Evolutionary conservation across 2,888 invertebrate genomes (phyloP), one percentile per base, ranked within the genome.

Genomic region (Agrochola lota): DNA sequence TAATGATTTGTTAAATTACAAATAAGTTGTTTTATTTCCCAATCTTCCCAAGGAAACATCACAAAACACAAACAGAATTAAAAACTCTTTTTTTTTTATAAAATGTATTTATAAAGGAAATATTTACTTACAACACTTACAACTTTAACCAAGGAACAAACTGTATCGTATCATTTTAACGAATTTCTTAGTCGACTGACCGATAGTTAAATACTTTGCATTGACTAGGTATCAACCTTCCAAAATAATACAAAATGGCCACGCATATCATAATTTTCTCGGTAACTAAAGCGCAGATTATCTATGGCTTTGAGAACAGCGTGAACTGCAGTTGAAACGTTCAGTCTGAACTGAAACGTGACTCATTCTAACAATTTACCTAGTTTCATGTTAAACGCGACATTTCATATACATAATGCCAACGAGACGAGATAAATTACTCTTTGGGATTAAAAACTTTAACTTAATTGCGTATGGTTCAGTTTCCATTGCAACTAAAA

Each of bases 1-100:
- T 94, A 95, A 94, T 94, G 92, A 95, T 96, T 96, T 96, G 95
- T 96, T 96, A 95, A 95, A 93, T 93, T 94, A 93, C 87, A 87
- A 83, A 55, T 2, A 23, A 17, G 59, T 88, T 91, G 92, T 94
- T 84, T 94, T 90, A 92, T 94, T 92, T 93, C 4, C 71, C 3
- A 35, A 20, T 55, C 40, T 17, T 49, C 26, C 17, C 15, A 8
- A 30, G 15, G 5, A 23, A 30, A 23, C 20, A 5, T 55, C n/a
- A 43, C 2, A 40, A 26, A 17, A 66, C n/a, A 43, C 2, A 40
- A n/a, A 17, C 0, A 17, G 46, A 71, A 80, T 52, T 26, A 62
- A 66, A 30, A 26, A 15, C 23, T 3, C 20, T 11, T 20, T 35
- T 30, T 60, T 26, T 82, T 71, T 67, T 23, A n/a, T 63, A 63